phyloP scores from a whole-genome alignment of 2,113 vertebrate genomes.

The Rhabdomys dilectus region DNA sequence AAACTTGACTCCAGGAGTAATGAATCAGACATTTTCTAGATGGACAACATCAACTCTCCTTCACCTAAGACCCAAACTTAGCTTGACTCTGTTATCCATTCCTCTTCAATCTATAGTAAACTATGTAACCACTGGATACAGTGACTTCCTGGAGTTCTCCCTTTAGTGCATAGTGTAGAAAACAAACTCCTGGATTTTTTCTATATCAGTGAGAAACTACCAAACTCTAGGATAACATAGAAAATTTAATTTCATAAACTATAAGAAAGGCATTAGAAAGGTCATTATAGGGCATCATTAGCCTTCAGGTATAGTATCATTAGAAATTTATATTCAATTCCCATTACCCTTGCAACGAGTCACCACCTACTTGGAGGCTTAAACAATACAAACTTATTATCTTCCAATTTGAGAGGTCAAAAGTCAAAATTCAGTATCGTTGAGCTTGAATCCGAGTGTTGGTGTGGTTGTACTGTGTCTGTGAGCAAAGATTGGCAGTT shows the following conservation, averaged over 20 bases:
- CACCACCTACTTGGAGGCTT: not conserved
- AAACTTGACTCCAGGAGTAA: not conserved
- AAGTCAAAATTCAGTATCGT: not conserved
- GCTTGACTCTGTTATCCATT: not conserved
- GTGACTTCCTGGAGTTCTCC: not conserved
- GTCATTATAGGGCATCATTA: not conserved
- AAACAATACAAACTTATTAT: not conserved
- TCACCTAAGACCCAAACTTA: not conserved
- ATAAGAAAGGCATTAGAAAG: not conserved
- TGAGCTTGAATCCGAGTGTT: not conserved
- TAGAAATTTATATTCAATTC: not conserved
- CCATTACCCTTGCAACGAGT: not conserved
- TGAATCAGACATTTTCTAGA: not conserved
- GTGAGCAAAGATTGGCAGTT: not conserved
- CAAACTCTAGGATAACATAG: not conserved
- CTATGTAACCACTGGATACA: not conserved
- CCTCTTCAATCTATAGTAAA: not conserved
- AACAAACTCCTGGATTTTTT: not conserved
- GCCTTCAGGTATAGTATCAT: not conserved
- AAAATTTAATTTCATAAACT: not conserved
- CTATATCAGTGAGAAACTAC: not conserved
- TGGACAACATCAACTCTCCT: not conserved
- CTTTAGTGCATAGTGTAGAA: not conserved
- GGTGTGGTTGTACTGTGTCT: not conserved
- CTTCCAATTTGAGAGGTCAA: not conserved